Percentiles rank a stretch among this genome's conserved stretches.
These are phyloP conservation scores for Phrixothrix hirtus DNA, from an alignment of 2,888 invertebrate species.

Conservation along the genomic window DNA sequence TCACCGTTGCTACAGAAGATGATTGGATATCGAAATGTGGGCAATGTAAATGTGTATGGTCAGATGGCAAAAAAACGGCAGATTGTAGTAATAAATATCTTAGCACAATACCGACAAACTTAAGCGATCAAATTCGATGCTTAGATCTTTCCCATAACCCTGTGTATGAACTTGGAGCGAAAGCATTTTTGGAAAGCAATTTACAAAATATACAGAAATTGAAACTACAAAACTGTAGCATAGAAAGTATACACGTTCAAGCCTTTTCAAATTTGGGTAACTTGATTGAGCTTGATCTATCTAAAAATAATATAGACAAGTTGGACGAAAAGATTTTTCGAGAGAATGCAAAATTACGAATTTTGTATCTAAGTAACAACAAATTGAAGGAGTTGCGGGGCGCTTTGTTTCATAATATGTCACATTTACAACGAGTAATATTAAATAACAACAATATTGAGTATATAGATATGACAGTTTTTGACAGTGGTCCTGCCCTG, in stretches of 20 bases:
- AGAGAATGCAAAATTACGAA: conserved; percentile 71
- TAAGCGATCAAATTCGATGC: conserved; percentile 73
- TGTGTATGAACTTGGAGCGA: conserved; percentile 66
- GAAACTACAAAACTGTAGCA: conserved; percentile 72
- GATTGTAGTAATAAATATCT: conserved; percentile 68
- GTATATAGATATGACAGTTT: conserved; percentile 71
- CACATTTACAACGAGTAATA: conserved; percentile 74
- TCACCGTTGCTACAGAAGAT: conserved; percentile 57
- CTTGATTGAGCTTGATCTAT: conserved; percentile 81
- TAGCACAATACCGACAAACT: conserved; percentile 69
- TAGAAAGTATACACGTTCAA: conserved; percentile 71
- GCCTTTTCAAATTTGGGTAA: conserved; percentile 77
- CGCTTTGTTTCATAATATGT: conserved; percentile 58
- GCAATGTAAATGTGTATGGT: conserved; percentile 83
- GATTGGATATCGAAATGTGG: conserved; percentile 62
- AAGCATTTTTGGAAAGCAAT: conserved; percentile 70
- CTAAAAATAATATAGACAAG: conserved; percentile 69
- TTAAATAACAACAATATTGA: conserved; percentile 76
- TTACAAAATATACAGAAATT: conserved; percentile 82
- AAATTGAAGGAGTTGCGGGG: conserved; percentile 70
- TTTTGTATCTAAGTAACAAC: conserved; percentile 75
- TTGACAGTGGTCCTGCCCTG: conserved; percentile 67
- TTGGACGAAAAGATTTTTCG: conserved; percentile 72
- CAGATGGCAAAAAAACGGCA: conserved; percentile 80
- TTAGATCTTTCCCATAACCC: conserved; percentile 74